These are phyloP conservation scores for Sebastes diploproa DNA, from an alignment of 2,797 vertebrate genomes.

Conservation along the genomic window DNA sequence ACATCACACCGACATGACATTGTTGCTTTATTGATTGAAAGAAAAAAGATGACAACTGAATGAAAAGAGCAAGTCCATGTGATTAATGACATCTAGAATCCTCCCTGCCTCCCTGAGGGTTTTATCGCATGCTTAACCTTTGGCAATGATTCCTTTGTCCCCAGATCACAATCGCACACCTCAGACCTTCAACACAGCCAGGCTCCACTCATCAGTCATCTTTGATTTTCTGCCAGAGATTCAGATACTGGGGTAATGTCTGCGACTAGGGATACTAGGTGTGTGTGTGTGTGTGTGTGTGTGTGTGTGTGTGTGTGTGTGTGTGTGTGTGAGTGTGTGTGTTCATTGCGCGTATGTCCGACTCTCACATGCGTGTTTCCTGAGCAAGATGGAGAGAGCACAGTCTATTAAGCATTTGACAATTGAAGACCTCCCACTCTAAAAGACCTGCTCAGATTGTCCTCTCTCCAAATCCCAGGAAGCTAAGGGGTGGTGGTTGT, in stretches of 20 bases:
- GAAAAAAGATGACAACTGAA: slow-evolving; percentile 44
- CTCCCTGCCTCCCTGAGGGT: slow-evolving; percentile 19
- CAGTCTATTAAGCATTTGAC: slow-evolving; percentile 82
- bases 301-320: background rate
- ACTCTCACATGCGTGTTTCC: slow-evolving; percentile 12
- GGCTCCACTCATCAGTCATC: slow-evolving; percentile 75
- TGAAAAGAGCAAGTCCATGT: slow-evolving; percentile 40
- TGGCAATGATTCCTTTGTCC: slow-evolving; percentile 65
- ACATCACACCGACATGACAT: background rate
- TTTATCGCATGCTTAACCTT: slow-evolving; percentile 66
- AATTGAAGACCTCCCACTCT: slow-evolving; percentile 81
- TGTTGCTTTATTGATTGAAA: slow-evolving; percentile 33
- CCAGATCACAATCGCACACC: slow-evolving; percentile 69
- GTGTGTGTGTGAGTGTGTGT: background rate
- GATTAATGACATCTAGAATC: slow-evolving; percentile 64
- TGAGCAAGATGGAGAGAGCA: slow-evolving; percentile 68
- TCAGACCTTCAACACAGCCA: slow-evolving; percentile 67
- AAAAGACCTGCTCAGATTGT: slow-evolving; percentile 73
- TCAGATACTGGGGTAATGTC: slow-evolving; percentile 52
- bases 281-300: background rate
- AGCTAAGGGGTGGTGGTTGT: slow-evolving; percentile 28
- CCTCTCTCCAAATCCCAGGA: slow-evolving; percentile 60
- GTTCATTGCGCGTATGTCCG: background rate
- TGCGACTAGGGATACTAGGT: background rate
- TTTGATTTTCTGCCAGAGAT: slow-evolving; percentile 80